phyloP scores from a whole-genome alignment of 2,113 vertebrate genomes.

The Ceuthmochares aereus region DNA sequence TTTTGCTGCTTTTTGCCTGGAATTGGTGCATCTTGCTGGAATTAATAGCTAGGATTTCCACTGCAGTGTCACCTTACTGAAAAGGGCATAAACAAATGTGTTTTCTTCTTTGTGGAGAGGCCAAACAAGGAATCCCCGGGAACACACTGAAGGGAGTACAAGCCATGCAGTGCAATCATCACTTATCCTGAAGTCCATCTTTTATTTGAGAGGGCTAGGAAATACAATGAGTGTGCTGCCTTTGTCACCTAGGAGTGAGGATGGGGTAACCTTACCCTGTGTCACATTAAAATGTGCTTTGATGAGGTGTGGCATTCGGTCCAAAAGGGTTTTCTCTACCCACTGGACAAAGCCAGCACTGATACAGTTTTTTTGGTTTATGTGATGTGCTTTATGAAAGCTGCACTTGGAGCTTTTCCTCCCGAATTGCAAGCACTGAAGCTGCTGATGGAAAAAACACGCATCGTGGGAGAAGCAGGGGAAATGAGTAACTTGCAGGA shows the following conservation, averaged over 20 bases:
- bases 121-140: not conserved
- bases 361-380: not conserved
- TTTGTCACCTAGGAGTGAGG: not conserved
- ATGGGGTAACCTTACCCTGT: not conserved
- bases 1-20: not conserved
- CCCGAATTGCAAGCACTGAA: not conserved
- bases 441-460: fast-evolving
- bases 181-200: fast-evolving
- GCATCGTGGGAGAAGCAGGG: not conserved
- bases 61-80: not conserved
- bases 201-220: not conserved
- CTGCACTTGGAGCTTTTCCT: fast-evolving
- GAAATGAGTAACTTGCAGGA: not conserved
- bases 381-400: not conserved
- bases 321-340: not conserved
- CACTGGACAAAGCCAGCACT: not conserved
- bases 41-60: not conserved
- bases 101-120: not conserved
- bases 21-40: not conserved
- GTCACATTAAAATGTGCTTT: not conserved
- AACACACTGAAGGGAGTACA: not conserved
- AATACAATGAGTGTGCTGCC: not conserved
- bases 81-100: not conserved
- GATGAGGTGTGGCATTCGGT: not conserved
- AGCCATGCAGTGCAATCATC: not conserved